Percentiles rank a stretch among this genome's conserved stretches.
Evolutionary conservation across 2,888 invertebrate species (phyloP).

Genomic region (Ichneumoninae sp.): DNA sequence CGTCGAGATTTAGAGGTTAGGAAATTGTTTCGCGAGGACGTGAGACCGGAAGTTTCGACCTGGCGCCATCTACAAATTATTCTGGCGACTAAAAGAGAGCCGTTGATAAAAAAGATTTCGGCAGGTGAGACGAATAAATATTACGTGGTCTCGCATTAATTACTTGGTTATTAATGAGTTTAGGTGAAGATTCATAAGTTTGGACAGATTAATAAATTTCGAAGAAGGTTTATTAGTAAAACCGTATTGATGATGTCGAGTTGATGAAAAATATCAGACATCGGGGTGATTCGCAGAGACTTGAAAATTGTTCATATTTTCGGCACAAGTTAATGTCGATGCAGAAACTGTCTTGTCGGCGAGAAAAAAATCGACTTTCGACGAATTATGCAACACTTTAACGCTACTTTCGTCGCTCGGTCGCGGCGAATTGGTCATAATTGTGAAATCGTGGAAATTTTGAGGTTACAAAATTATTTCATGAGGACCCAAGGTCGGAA

Average conservation of each 20-base stretch:
- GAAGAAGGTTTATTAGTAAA: no score
- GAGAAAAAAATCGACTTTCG: slow-evolving; percentile 85
- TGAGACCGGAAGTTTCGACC: neutral
- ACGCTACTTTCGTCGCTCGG: slow-evolving; percentile 31
- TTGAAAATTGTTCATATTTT: neutral
- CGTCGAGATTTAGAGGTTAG: slow-evolving; percentile 32
- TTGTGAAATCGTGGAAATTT: slow-evolving; percentile 1
- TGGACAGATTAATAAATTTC: no score
- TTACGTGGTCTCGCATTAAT: neutral
- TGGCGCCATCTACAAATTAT: slow-evolving; percentile 12
- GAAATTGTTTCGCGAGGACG: slow-evolving; percentile 21
- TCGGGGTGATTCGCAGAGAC: no score
- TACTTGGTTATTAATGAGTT: neutral
- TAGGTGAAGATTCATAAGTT: neutral
- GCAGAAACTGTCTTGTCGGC: slow-evolving; percentile 85
- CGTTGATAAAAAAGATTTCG: neutral
- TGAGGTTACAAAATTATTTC: slow-evolving; percentile 41
- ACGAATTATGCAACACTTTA: slow-evolving; percentile 56
- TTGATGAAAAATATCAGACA: no score
- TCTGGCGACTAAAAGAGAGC: neutral
- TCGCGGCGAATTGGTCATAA: slow-evolving; percentile 57
- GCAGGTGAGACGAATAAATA: neutral
- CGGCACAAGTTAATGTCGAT: neutral
- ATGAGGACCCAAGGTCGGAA: neutral
- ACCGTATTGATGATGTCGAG: no score